Base-by-base conservation (phyloP, 2,113 vertebrate species). In the Brachypodius melanocephalos region DNA sequence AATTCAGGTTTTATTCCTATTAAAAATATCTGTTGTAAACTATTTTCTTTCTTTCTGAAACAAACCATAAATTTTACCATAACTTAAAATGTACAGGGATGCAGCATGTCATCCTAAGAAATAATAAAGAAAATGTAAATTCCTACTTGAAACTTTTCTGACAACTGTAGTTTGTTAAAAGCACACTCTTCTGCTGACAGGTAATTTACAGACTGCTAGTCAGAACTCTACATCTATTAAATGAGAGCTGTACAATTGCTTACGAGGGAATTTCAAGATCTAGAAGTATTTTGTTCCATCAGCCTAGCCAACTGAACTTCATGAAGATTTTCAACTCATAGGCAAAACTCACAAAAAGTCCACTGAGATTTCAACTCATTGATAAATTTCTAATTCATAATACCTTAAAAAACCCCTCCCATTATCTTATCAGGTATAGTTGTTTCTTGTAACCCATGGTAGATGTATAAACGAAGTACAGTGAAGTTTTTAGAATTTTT, bases 1-100 rank as follows among this genome's bases (percentile, higher is more conserved):
- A 9, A 1, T 6, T 38, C 0, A 1, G 0, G 1, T 25, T 51
- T 52, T 59, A 54, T 24, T 75, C 16, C 57, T 28, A 52, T 61
- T 57, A 72, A 71, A 94, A 88, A 31, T 31, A 55, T 9, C 29
- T 57, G 17, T 25, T 68, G 8, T 13, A 57, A 67, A 61, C 22
- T 16, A 28, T 43, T 89, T 69, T 57, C 22, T 86, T 80, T 57
- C 40, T 85, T 68, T 68, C 29, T 3, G 3, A 66, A 78, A 82
- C 2, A 59, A 67, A 51, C n/a, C 5, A 52, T 21, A 63, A 12
- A 13, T 49, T 84, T 84, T 51, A 32, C 25, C 5, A 9, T 45
- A 85, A 57, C 6, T 55, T 51, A 74, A 77, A 80, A 82, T 38
- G 54, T 45, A 62, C 7, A 69, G 12, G 32, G 40, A 86, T 57